phyloP scores from a whole-genome alignment of 1,140 invertebrate species.

The Drosophila ananassae region DNA sequence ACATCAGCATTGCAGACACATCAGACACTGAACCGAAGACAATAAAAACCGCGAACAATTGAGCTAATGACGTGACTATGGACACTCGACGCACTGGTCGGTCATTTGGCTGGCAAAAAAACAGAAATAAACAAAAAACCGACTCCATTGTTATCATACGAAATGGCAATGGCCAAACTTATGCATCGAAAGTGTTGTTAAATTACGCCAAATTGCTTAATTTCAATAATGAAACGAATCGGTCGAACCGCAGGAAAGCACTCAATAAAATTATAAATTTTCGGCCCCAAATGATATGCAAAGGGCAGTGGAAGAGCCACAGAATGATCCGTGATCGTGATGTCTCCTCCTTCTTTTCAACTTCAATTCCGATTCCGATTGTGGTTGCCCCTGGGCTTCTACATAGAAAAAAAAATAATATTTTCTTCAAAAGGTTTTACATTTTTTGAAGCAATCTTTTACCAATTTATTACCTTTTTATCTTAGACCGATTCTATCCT shows the following conservation, averaged over 20 bases:
- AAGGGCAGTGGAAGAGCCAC: constrained; percentile 34
- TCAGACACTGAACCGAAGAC: constrained; percentile 34
- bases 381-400: neutral
- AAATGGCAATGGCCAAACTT: constrained; percentile 63
- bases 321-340: constrained; percentile 51
- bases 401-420: constrained; percentile 1
- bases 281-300: constrained; percentile 71
- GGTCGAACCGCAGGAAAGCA: constrained; percentile 10
- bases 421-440: neutral
- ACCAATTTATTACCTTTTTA: too few relatives aligned
- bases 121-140: constrained; percentile 3
- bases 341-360: constrained; percentile 18
- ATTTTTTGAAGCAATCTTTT: too few relatives aligned
- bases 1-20: constrained; percentile 18
- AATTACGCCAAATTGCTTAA: constrained; percentile 82
- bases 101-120: constrained; percentile 18
- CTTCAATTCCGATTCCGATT: constrained; percentile 25
- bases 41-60: constrained; percentile 67
- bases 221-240: constrained; percentile 78
- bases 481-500: neutral
- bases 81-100: constrained; percentile 53
- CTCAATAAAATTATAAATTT: constrained; percentile 81
- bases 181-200: constrained; percentile 82
- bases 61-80: constrained; percentile 80
- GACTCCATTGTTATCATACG: constrained; percentile 72